Evolutionary conservation across 2,113 vertebrate species (phyloP).

Genomic region (Leptocoma aspasia): DNA sequence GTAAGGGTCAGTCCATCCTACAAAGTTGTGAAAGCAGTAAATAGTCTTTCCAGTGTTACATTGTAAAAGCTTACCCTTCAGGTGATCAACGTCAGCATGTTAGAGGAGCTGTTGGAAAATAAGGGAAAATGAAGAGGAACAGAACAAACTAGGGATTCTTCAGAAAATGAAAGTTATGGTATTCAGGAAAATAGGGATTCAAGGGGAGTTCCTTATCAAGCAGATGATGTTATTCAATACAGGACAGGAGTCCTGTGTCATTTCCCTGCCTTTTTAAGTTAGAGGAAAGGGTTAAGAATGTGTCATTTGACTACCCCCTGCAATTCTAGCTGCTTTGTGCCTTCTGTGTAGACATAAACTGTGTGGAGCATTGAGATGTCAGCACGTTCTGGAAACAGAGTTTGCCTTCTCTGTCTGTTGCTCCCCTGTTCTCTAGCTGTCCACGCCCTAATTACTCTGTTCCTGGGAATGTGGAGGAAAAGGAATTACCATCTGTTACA

Average conservation of each 20-base stretch:
- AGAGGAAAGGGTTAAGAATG: neutral
- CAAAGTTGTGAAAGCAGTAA: neutral
- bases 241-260: neutral
- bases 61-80: neutral
- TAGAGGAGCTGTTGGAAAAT: neutral
- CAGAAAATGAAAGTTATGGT: neutral
- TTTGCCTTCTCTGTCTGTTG: neutral
- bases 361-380: neutral
- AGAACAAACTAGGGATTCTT: neutral
- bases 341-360: neutral
- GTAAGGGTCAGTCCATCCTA: neutral
- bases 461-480: neutral
- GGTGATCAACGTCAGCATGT: neutral
- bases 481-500: neutral
- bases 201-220: neutral
- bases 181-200: neutral
- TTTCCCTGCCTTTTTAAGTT: neutral
- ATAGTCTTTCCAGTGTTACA: neutral
- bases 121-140: neutral
- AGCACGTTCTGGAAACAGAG: neutral
- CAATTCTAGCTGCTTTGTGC: neutral
- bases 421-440: neutral
- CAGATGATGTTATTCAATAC: neutral
- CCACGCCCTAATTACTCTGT: neutral
- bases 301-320: neutral